These are phyloP conservation scores for Leptinotarsa lineolata DNA, from an alignment of 1,140 invertebrate species.

Conservation along the genomic window DNA sequence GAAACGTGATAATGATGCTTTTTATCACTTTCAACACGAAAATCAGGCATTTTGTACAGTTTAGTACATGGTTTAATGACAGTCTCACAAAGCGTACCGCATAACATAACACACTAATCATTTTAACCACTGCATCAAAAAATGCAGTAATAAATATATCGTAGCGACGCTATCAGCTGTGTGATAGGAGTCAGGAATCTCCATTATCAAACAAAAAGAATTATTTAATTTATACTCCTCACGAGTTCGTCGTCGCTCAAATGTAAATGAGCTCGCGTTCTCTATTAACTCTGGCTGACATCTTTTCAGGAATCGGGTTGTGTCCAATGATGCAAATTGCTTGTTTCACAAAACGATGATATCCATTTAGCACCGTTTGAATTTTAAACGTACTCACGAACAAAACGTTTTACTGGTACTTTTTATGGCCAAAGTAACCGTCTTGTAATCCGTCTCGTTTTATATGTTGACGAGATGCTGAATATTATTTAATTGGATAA, in stretches of 20 bases:
- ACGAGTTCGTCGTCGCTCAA: neutral
- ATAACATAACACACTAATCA: no score
- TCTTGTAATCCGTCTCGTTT: neutral
- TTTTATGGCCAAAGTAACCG: neutral
- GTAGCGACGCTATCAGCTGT: no score
- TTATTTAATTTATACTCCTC: constrained; percentile 15
- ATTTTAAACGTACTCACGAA: constrained; percentile 7
- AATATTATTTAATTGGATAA: neutral
- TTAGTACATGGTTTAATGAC: no score
- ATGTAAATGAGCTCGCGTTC: constrained; percentile 15
- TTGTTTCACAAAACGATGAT: constrained; percentile 19
- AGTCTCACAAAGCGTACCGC: no score
- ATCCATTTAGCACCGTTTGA: constrained; percentile 12
- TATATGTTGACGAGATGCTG: neutral
- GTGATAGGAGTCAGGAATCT: no score
- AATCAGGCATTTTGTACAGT: no score
- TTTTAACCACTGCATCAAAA: no score
- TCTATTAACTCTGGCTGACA: constrained; percentile 17
- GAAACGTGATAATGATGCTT: no score
- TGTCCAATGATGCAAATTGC: constrained; percentile 22
- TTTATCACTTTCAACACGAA: no score
- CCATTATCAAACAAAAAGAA: neutral
- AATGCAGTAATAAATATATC: no score
- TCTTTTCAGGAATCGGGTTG: constrained; percentile 18
- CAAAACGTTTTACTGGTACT: neutral